Percentiles rank a stretch among this genome's conserved stretches.
These are phyloP conservation scores for Meta bourneti DNA, from an alignment of 2,888 invertebrate species.

Conservation along the genomic window DNA sequence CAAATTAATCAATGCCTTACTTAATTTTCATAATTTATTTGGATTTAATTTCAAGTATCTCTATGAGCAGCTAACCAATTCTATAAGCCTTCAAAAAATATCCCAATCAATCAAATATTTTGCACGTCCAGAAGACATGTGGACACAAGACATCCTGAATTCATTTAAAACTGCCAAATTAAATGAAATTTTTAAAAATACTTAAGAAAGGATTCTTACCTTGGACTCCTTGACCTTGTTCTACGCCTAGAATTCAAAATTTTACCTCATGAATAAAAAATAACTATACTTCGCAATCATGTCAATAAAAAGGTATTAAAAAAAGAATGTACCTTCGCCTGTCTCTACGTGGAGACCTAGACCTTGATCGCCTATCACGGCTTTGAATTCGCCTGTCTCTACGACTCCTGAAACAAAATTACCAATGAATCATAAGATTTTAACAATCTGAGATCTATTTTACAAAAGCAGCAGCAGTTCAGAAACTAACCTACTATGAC, in stretches of 20 bases:
- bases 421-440: not conserved
- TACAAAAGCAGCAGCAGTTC: not conserved
- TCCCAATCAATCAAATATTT: no score
- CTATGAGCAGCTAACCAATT: no score
- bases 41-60: no score
- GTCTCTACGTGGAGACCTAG: constrained; percentile 66
- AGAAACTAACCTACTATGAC: constrained; percentile 63
- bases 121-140: no score
- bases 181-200: no score
- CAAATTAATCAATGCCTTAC: no score
- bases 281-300: not conserved
- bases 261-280: not conserved
- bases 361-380: constrained; percentile 57
- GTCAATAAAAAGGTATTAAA: not conserved
- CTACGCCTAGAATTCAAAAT: constrained; percentile 40
- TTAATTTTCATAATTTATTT: no score
- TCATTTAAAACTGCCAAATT: no score
- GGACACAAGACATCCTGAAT: no score
- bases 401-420: constrained; percentile 55
- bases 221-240: constrained; percentile 63
- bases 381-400: constrained; percentile 61
- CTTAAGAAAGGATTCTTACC: constrained; percentile 22
- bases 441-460: not conserved
- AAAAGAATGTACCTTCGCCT: constrained; percentile 43
- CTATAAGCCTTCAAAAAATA: no score